phyloP scores from a whole-genome alignment of 2,888 invertebrate genomes.

The Amphimallon solstitiale region DNA sequence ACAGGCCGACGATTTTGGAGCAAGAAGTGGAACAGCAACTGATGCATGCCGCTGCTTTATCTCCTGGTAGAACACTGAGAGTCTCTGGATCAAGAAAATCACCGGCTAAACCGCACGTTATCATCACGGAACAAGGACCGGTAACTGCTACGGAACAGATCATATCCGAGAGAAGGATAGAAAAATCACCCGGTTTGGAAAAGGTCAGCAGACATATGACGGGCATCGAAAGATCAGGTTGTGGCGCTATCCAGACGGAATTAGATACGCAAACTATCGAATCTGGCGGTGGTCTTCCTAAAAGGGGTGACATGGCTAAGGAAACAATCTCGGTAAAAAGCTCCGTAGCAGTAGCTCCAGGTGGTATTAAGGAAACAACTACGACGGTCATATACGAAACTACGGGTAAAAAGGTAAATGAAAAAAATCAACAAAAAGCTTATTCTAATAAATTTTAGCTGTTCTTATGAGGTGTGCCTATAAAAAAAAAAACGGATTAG shows the following conservation, averaged over 20 bases:
- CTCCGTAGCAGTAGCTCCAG: constrained; percentile 42
- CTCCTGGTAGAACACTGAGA: constrained; percentile 22
- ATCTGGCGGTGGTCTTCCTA: constrained; percentile 26
- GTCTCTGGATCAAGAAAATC: constrained; percentile 31
- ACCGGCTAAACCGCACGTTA: constrained; percentile 35
- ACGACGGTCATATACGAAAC: constrained; percentile 45
- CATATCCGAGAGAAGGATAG: constrained; percentile 52
- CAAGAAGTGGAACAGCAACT: constrained; percentile 33
- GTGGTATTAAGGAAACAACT: constrained; percentile 38
- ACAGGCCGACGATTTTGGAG: constrained; percentile 7
- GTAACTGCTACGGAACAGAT: constrained; percentile 52
- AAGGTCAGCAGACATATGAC: constrained; percentile 42
- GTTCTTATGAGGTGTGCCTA: too few species aligned
- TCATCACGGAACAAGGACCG: constrained; percentile 50
- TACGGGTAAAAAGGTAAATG: constrained; percentile 26
- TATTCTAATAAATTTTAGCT: too few species aligned
- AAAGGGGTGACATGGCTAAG: not conserved
- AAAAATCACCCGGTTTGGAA: constrained; percentile 50
- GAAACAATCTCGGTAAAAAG: constrained; percentile 45
- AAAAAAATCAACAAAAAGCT: too few species aligned
- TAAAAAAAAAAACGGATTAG: too few species aligned
- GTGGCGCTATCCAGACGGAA: constrained; percentile 47
- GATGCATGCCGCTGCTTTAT: constrained; percentile 1
- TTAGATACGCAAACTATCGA: constrained; percentile 53
- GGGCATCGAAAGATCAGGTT: constrained; percentile 42